A percentile compares a stretch with the other conserved stretches of the same genome.
phyloP scores from a whole-genome alignment of 2,888 invertebrate genomes.

The Liopterus haemorrhoidalis region DNA sequence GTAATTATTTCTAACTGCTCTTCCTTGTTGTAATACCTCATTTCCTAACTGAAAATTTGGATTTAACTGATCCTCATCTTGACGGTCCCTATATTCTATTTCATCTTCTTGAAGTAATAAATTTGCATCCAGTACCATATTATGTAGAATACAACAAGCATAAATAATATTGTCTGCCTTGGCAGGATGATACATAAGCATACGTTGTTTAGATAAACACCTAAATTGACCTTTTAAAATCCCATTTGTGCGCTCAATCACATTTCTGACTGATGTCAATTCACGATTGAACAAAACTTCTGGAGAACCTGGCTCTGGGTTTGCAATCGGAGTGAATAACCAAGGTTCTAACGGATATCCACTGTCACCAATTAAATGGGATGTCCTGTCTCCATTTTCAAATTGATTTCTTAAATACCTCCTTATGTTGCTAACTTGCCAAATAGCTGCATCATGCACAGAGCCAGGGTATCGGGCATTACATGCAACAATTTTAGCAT shows the following conservation, averaged over 20 bases:
- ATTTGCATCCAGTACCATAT: conserved; percentile 8
- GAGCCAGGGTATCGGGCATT: conserved; percentile 9
- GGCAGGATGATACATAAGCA: conserved; percentile 7
- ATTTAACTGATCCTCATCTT: too few relatives aligned
- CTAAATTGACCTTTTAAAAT: conserved; percentile 12
- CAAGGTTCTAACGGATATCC: conserved; percentile 11
- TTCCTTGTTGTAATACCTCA: too few relatives aligned
- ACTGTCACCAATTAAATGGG: conserved; percentile 13
- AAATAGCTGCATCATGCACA: conserved; percentile 8
- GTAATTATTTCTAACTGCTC: too few relatives aligned
- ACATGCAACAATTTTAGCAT: conserved; percentile 12
- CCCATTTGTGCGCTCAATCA: conserved; percentile 12
- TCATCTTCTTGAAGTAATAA: conserved; percentile 3
- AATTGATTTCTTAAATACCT: conserved; percentile 7
- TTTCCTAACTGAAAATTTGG: too few relatives aligned
- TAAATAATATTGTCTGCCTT: conserved; percentile 12
- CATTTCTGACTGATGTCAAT: conserved; percentile 6
- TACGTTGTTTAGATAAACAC: conserved; percentile 11
- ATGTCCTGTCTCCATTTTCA: conserved; percentile 7
- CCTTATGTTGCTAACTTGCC: conserved; percentile 6
- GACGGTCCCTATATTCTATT: conserved; percentile 8
- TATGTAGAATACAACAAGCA: conserved; percentile 10
- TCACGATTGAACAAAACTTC: conserved; percentile 6
- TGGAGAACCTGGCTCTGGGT: not conserved
- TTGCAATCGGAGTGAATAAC: conserved; percentile 11